Base-by-base conservation (phyloP, 2,888 invertebrate genomes). In the Leucozona laternaria region DNA sequence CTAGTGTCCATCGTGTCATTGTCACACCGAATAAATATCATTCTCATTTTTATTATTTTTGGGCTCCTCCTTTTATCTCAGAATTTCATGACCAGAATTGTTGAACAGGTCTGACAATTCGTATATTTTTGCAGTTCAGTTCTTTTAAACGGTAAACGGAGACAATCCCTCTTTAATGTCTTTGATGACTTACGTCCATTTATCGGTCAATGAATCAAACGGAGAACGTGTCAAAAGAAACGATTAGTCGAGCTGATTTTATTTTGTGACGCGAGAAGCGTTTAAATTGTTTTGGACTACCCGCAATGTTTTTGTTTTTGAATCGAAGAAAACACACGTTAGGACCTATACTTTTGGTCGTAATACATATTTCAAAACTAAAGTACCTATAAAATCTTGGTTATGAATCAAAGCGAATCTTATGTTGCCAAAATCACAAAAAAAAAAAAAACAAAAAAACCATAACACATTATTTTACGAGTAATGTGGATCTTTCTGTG, bases 121-220 rank as follows among this genome's bases (percentile, higher is more conserved):
- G 15, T 37, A 17, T 15, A 22, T 15, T 17, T 60, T 58, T 48
- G 15, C n/a, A 45, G 31, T 31, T 53, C 25, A 60, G 45, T 58
- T 71, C 40, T 55, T 15, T n/a, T n/a, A n/a, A 57, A 20, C 6
- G 8, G 7, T 53, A 53, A 25, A 53, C 8, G 25, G 25, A 15
- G 7, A 5, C n/a, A 17, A 58, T 58, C 28, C 11, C 15, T 43
- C 25, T 25, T 17, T 10, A 45, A 28, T 7, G 20, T 70, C 45
- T 73, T 22, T 57, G 66, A 40, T 70, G 55, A 70, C 70, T 31
- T 45, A 2, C 17, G 55, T 64, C 75, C 48, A 71, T 75, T 82
- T 79, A 71, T 78, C 78, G 71, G 71, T 82, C 86, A 78, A 86
- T 86, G 82, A 79, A 82, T 57, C 78, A 79, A 58, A 66, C 50